phyloP scores from a whole-genome alignment of 2,888 invertebrate genomes.

The Meganola albula region DNA sequence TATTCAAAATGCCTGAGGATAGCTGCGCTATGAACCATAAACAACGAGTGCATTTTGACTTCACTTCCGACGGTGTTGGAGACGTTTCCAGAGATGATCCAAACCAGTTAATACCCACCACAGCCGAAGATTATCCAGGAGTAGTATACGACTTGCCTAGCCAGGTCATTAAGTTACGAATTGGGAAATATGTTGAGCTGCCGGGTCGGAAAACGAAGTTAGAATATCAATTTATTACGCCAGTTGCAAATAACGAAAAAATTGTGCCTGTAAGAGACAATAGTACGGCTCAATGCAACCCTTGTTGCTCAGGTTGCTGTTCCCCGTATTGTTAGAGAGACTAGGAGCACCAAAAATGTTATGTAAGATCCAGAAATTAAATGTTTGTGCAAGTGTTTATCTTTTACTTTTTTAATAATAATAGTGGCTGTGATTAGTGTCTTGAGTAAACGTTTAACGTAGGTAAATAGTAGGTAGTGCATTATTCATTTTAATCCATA shows the following conservation, averaged over 20 bases:
- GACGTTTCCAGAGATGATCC: constrained; percentile 63
- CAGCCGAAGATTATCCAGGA: constrained; percentile 50
- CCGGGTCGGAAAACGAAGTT: constrained; percentile 59
- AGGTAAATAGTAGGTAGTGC: no score
- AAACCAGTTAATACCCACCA: constrained; percentile 43
- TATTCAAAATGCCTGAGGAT: constrained; percentile 66
- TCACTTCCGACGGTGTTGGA: constrained; percentile 60
- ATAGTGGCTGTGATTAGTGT: constrained; percentile 7
- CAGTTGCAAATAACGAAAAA: constrained; percentile 39
- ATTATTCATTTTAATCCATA: no score
- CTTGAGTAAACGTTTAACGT: no score
- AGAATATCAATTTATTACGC: constrained; percentile 67
- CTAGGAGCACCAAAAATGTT: constrained; percentile 13
- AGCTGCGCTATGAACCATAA: constrained; percentile 58
- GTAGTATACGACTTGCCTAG: constrained; percentile 55
- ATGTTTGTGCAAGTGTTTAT: constrained; percentile 15
- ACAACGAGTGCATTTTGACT: constrained; percentile 63
- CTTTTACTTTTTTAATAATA: constrained; percentile 15
- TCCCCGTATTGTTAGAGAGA: constrained; percentile 22
- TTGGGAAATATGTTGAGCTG: constrained; percentile 60
- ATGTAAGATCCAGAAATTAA: constrained; percentile 18
- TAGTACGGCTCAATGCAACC: constrained; percentile 56
- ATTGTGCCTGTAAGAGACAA: constrained; percentile 49
- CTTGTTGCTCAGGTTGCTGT: constrained; percentile 42
- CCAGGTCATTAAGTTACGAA: constrained; percentile 63